These are phyloP conservation scores for Caenorhabditis japonica DNA, from an alignment of 2,888 invertebrate genomes.

Conservation along the genomic window DNA sequence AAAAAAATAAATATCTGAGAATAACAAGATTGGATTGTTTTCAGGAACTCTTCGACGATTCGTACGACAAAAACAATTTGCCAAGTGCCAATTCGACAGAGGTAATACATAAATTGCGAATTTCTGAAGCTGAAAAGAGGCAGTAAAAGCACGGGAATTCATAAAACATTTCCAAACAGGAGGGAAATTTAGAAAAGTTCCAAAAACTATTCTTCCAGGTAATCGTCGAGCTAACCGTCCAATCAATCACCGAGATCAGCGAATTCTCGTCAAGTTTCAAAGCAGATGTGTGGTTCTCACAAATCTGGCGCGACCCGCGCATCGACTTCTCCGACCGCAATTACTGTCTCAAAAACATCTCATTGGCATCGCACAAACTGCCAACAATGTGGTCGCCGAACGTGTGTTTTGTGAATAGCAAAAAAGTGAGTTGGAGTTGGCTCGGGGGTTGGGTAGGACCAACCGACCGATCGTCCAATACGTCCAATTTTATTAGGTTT, in stretches of 20 bases:
- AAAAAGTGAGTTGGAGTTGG: slow-evolving; percentile 72
- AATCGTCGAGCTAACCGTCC: slow-evolving; percentile 76
- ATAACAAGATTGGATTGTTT: slow-evolving; percentile 23
- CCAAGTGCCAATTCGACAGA: slow-evolving; percentile 73
- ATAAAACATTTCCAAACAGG: not conserved
- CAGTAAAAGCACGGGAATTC: not conserved
- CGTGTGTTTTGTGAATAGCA: slow-evolving; percentile 77
- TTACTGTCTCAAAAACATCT: slow-evolving; percentile 74
- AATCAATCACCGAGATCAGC: slow-evolving; percentile 75
- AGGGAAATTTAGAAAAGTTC: not conserved
- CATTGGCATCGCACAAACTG: slow-evolving; percentile 74
- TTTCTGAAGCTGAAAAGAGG: not conserved
- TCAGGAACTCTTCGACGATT: slow-evolving; percentile 71
- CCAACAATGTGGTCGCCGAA: slow-evolving; percentile 77
- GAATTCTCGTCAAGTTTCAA: slow-evolving; percentile 76
- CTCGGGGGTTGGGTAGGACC: slow-evolving; percentile 13
- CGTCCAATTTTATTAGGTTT: slow-evolving; percentile 40
- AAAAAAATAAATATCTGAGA: slow-evolving; percentile 8
- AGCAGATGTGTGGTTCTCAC: slow-evolving; percentile 77
- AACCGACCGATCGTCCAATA: no score
- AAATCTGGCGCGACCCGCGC: slow-evolving; percentile 76
- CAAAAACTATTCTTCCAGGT: slow-evolving; percentile 62
- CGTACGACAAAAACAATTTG: slow-evolving; percentile 77
- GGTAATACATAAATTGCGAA: slow-evolving; percentile 32
- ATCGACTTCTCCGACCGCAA: slow-evolving; percentile 73